Percentiles rank a stretch among this genome's conserved stretches.
Conservation (phyloP, 1,140 invertebrate genomes). For the Drosophila sechellia region DNA sequence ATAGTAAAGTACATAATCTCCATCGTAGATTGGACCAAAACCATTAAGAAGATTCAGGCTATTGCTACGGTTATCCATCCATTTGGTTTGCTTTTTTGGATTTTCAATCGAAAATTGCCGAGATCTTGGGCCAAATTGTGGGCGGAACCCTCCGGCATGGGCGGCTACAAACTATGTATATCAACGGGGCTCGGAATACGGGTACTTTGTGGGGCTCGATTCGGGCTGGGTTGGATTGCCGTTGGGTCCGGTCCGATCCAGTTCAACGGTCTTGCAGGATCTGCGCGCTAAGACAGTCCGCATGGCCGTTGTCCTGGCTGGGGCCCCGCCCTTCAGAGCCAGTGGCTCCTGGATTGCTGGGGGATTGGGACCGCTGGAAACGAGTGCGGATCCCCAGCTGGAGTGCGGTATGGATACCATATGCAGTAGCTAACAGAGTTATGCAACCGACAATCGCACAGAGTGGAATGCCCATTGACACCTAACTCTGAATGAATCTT, state of each 20-base stretch:
- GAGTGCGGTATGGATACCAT: slow-evolving; percentile 43
- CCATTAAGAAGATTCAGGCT: slow-evolving; percentile 84
- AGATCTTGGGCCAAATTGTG: slow-evolving; percentile 5
- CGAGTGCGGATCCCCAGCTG: slow-evolving; percentile 7
- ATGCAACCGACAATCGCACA: slow-evolving; percentile 81
- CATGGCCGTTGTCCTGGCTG: slow-evolving; percentile 63
- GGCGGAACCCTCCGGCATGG: slow-evolving; percentile 40
- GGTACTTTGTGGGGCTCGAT: background rate
- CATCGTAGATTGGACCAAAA: slow-evolving; percentile 84
- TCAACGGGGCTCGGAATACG: slow-evolving; percentile 14
- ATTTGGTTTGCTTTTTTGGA: background rate
- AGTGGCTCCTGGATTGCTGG: slow-evolving; percentile 7
- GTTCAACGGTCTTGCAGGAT: slow-evolving; percentile 63
- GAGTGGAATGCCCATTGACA: slow-evolving; percentile 77
- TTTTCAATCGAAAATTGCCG: slow-evolving; percentile 2
- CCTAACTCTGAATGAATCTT: slow-evolving; percentile 83
- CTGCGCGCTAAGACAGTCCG: slow-evolving; percentile 66
- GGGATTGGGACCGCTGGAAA: background rate
- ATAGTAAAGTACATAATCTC: slow-evolving; percentile 85
- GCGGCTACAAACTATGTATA: slow-evolving; percentile 46
- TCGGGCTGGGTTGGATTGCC: slow-evolving; percentile 18
- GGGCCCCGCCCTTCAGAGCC: slow-evolving; percentile 38
- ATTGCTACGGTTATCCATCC: slow-evolving; percentile 67
- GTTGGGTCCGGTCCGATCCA: slow-evolving; percentile 43
- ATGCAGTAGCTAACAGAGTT: slow-evolving; percentile 80